Base-by-base conservation (phyloP, 2,113 vertebrate genomes). In the Larimichthys polyactis region DNA sequence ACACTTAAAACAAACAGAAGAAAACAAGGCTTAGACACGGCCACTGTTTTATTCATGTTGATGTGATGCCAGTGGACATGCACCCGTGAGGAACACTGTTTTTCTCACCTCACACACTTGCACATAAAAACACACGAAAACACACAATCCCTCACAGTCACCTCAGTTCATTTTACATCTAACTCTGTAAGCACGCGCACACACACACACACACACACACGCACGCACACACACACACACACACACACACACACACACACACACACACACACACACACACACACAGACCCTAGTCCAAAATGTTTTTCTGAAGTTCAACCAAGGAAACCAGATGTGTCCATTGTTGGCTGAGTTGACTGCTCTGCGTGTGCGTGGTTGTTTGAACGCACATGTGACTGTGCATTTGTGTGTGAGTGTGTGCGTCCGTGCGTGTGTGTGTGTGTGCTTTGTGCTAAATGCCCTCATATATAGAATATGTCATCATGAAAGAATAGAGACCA, bases 31-130 rank as follows among this genome's bases (percentile, higher is more conserved):
- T 36, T 27, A 79, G 71, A 83, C 81, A 81, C 75, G 60, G 73
- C 74, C 81, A 64, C 82, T 92, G 86, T 89, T 93, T 92, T 90
- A 94, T 92, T 92, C 85, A 93, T 90, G 79, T 57, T 94, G 92
- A 94, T 86, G 86, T 92, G 84, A 93, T 94, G 88, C 88, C 86
- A 90, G 79, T 91, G 87, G 92, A 94, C 92, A 87, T 75, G 83
- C 88, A 91, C 77, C 87, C 89, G 27, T 82, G 86, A 88, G 85
- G 82, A 92, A 90, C 87, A 89, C 72, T 75, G 90, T 88, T 91
- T 90, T 93, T 93, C 92, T 90, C 90, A 87, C 87, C 88, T 89
- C 87, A 85, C 78, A 83, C 84, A 81, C 79, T 81, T 46, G 54
- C 71, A 72, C 84, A 90, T 66, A 87, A 58, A 79, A 36, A 78